These are phyloP conservation scores for Coelopa pilipes DNA, from an alignment of 2,888 invertebrate genomes.

Conservation along the genomic window DNA sequence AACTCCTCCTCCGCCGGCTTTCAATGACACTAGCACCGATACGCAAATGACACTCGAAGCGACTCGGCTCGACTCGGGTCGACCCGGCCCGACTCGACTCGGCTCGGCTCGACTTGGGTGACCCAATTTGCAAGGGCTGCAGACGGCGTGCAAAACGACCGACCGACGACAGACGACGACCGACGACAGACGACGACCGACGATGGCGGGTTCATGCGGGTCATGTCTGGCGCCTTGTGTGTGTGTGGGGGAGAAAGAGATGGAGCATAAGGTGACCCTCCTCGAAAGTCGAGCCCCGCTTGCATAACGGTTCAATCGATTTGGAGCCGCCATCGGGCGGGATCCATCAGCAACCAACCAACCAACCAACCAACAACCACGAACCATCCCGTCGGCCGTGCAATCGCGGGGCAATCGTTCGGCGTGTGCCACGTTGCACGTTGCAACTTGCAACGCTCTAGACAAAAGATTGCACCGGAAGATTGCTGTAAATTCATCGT, in stretches of 20 bases:
- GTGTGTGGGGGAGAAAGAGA: not conserved
- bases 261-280: too few species aligned
- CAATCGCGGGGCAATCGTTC: not conserved
- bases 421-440: not conserved
- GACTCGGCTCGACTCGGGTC: not conserved
- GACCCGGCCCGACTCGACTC: not conserved
- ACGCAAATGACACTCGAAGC: not conserved
- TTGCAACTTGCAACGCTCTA: not conserved
- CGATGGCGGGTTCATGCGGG: not conserved
- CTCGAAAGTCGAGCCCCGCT: not conserved
- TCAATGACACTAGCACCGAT: not conserved
- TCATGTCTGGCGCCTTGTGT: not conserved
- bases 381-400: not conserved
- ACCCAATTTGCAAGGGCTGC: conserved; percentile 6
- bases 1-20: conserved; percentile 1
- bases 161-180: too few species aligned
- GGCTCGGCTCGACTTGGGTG: not conserved
- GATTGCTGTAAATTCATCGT: conserved; percentile 34
- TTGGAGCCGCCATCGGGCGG: not conserved
- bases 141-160: too few species aligned
- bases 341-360: not conserved
- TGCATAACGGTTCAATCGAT: conserved; percentile 21
- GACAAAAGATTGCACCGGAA: conserved; percentile 23
- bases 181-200: too few species aligned
- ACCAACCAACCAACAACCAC: not conserved